phyloP scores from a whole-genome alignment of 1,140 invertebrate genomes.

The Solenopsis invicta region DNA sequence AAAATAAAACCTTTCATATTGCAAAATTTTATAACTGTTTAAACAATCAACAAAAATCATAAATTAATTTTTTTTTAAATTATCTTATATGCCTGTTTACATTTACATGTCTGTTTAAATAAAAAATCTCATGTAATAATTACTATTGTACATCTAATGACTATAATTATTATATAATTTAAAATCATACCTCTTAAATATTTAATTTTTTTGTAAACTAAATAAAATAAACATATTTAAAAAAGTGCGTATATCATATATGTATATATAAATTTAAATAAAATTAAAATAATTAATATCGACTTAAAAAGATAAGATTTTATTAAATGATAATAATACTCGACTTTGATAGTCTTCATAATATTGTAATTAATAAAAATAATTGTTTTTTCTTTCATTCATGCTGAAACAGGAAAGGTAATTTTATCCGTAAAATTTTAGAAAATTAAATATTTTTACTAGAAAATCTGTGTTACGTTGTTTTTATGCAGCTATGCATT shows the following conservation, averaged over 20 bases:
- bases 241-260: background rate
- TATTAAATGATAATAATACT: background rate
- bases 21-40: conserved; percentile 20
- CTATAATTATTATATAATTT: conserved; percentile 12
- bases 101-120: background rate
- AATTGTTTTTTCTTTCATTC: conserved; percentile 19
- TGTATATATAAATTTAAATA: background rate
- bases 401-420: background rate
- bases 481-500: conserved; percentile 46
- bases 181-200: background rate
- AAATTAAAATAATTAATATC: background rate
- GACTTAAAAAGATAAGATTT: background rate
- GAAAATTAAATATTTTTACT: conserved; percentile 43
- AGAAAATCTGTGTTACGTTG: conserved; percentile 37
- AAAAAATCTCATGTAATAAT: background rate
- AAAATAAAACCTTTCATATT: background rate
- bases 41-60: background rate
- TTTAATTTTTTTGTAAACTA: background rate
- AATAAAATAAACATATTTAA: background rate
- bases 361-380: background rate
- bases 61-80: background rate
- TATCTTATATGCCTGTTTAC: background rate
- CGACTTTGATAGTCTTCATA: background rate
- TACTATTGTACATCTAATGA: background rate
- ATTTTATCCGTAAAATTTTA: background rate